Evolutionary conservation across 2,113 vertebrate species (phyloP).

Genomic region (Cavia porcellus): DNA sequence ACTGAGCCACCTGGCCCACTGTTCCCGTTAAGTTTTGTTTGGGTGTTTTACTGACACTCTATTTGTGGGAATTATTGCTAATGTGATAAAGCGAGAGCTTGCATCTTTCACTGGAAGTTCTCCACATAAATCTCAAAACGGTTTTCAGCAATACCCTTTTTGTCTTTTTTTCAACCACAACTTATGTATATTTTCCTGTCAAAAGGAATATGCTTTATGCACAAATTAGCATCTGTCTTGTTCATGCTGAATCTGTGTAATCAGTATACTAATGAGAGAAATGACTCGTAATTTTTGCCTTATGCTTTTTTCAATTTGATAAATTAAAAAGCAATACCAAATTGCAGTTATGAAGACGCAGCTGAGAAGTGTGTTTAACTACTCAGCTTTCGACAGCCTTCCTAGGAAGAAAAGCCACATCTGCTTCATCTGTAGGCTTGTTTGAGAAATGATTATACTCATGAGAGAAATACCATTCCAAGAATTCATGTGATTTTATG

Average conservation of each 20-base stretch:
- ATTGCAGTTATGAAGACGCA: constrained; percentile 41
- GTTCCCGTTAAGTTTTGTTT: constrained; percentile 42
- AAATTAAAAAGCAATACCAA: constrained; percentile 59
- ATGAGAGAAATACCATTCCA: constrained; percentile 56
- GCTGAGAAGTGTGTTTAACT: constrained; percentile 54
- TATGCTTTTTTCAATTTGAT: constrained; percentile 74
- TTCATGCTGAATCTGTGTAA: constrained; percentile 71
- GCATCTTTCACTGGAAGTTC: constrained; percentile 55
- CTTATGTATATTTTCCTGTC: constrained; percentile 65
- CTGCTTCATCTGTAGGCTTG: constrained; percentile 67
- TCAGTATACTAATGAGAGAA: constrained; percentile 62
- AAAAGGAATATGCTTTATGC: constrained; percentile 46
- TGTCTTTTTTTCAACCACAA: constrained; percentile 6
- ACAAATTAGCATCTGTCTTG: constrained; percentile 74
- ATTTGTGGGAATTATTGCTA: constrained; percentile 23
- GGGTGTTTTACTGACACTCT: constrained; percentile 40
- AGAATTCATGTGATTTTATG: constrained; percentile 40
- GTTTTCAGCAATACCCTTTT: not conserved
- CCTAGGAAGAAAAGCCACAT: constrained; percentile 60
- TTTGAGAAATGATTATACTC: not conserved
- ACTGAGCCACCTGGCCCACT: not conserved
- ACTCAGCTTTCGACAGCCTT: not conserved
- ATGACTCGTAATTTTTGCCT: constrained; percentile 71
- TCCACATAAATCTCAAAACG: constrained; percentile 14
- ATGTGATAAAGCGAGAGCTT: constrained; percentile 7